Evolutionary conservation across 2,113 vertebrate genomes (phyloP).

Genomic region (Dinomys branickii): DNA sequence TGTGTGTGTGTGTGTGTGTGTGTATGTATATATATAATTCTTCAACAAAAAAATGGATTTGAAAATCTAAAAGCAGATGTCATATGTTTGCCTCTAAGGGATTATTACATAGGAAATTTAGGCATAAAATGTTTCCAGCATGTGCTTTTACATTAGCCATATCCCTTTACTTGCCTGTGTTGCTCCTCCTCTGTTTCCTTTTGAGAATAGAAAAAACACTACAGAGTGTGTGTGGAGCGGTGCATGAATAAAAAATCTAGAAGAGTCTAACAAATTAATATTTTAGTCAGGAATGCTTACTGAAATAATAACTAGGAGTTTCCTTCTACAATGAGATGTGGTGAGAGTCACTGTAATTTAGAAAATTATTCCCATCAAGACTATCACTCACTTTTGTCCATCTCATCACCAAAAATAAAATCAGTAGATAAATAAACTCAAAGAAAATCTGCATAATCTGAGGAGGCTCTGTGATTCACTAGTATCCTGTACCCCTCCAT

Average conservation of each 20-base stretch:
- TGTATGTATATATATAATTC: no score
- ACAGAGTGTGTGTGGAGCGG: not conserved
- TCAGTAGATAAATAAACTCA: not conserved
- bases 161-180: not conserved
- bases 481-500: not conserved
- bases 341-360: not conserved
- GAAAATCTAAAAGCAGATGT: conserved; percentile 40
- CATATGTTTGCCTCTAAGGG: not conserved
- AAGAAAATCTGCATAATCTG: not conserved
- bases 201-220: not conserved
- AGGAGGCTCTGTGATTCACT: not conserved
- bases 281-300: not conserved
- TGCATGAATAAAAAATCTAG: not conserved
- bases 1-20: no score
- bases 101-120: not conserved
- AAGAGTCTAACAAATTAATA: not conserved
- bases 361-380: not conserved
- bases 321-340: not conserved
- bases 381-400: not conserved
- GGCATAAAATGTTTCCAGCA: not conserved
- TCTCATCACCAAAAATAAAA: not conserved
- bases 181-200: not conserved
- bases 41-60: no score
- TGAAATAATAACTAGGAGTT: conserved; percentile 7
- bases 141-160: not conserved